Evolutionary conservation across 2,797 vertebrate species (phyloP).

Genomic region (Knipowitschia caucasica): DNA sequence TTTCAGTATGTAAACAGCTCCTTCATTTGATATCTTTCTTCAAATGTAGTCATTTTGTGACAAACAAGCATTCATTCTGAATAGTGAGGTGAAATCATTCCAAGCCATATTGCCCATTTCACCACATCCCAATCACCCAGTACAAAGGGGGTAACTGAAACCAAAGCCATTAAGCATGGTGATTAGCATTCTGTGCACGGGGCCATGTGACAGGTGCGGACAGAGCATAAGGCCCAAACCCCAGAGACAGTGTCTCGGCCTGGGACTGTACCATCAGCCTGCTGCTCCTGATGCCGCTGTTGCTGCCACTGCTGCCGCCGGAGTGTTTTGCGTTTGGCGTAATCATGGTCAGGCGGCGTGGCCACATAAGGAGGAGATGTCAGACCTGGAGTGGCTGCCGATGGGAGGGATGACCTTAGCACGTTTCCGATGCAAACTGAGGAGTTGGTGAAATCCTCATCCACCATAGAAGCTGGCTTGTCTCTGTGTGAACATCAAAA

Average conservation of each 20-base stretch:
- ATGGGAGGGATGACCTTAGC: constrained; percentile 75
- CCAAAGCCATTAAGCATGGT: constrained; percentile 65
- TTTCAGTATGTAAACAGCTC: constrained; percentile 21
- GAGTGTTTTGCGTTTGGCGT: constrained; percentile 99
- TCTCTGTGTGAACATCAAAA: constrained; percentile 73
- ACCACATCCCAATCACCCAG: constrained; percentile 86
- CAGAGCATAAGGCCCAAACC: constrained; percentile 76
- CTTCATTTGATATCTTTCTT: no score
- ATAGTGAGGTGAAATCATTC: constrained; percentile 59
- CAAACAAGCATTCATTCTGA: not conserved
- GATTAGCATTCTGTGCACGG: constrained; percentile 62
- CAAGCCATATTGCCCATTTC: constrained; percentile 88
- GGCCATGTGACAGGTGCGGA: constrained; percentile 65
- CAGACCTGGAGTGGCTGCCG: constrained; percentile 95
- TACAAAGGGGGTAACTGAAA: constrained; percentile 67
- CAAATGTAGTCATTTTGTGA: no score
- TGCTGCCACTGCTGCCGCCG: constrained; percentile 83
- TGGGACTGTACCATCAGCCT: constrained; percentile 99
- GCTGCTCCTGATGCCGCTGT: constrained; percentile 82
- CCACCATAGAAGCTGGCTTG: constrained; percentile 83
- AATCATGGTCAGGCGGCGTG: constrained; percentile 99
- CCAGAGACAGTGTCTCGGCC: constrained; percentile 87
- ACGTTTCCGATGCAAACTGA: constrained; percentile 76
- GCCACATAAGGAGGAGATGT: constrained; percentile 97
- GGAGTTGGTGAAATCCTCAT: constrained; percentile 92